Conservation (phyloP, 2,888 invertebrate species). For the Hirtodrosophila confusa region DNA sequence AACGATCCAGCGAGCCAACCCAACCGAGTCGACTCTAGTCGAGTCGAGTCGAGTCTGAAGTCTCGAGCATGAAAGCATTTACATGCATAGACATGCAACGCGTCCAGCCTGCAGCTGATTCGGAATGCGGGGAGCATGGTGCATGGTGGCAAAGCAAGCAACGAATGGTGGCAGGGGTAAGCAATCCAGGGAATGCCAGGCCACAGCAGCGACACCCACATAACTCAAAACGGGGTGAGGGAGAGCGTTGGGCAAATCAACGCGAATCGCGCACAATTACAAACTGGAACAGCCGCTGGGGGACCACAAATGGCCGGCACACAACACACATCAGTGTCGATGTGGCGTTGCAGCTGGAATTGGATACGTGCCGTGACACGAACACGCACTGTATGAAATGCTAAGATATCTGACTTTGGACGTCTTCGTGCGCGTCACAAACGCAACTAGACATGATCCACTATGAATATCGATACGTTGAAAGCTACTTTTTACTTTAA, state of each 20-base stretch:
- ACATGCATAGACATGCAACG: conserved; percentile 67
- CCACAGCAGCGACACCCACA: conserved; percentile 46
- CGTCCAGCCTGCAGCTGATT: conserved; percentile 14
- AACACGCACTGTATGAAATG: too few species aligned
- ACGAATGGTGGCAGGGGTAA: conserved; percentile 18
- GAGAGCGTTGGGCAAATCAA: conserved; percentile 42
- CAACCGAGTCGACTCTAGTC: conserved; percentile 9
- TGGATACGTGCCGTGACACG: too few species aligned
- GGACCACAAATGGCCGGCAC: conserved; percentile 56
- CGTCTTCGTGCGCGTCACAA: too few species aligned
- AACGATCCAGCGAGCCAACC: conserved; percentile 18
- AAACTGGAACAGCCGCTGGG: conserved; percentile 41
- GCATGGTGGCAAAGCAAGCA: conserved; percentile 8
- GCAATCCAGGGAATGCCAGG: conserved; percentile 34
- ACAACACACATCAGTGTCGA: conserved; percentile 40
- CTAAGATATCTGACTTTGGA: too few species aligned
- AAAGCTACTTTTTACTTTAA: too few species aligned
- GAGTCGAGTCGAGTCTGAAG: conserved; percentile 15
- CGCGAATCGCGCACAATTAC: conserved; percentile 64
- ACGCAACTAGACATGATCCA: too few species aligned
- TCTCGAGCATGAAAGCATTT: conserved; percentile 65
- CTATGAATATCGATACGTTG: too few species aligned
- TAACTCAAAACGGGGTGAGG: conserved; percentile 34
- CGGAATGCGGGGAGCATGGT: conserved; percentile 16
- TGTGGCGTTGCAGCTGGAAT: background rate